Base-by-base conservation (phyloP, 2,888 invertebrate species). In the Eustalomyia histrio region DNA sequence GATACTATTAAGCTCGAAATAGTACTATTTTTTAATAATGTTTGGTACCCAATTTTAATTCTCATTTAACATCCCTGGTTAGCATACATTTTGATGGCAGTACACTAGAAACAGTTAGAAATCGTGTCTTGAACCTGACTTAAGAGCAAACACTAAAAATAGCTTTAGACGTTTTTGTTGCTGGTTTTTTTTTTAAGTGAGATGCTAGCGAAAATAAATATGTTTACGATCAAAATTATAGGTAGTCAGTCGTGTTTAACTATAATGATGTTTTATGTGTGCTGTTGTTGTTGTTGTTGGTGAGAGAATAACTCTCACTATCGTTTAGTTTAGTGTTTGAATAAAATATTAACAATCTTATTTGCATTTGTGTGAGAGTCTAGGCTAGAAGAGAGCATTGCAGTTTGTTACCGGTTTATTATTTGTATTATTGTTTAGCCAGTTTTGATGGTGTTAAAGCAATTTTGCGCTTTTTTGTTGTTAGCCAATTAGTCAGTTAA, bases 121-220 rank as follows among this genome's bases (percentile, higher is more conserved):
- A 88, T 87, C 89, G 87, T 87, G 88, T 85, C 87, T 88, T 87
- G 85, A 88, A 87, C 87, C 88, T 88, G 87, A 87, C 89, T 88
- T 89, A 88, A 89, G 88, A 85, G 84, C 86, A 65, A 53, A 65
- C 74, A 71, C 76, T 79, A 82, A 82, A 79, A 82, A 79, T 82
- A 76, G 65, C 73, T 76, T 79, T 78, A 73, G 64, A 71, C 58
- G 78, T 53, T 39, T 43, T 29, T 50, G 57, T 63, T 18, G 21
- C 18, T 10, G 53, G 58, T 10, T 75, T 17, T 18, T 21, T 39
- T 68, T 69, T 60, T 57, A 65, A 67, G 76, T 73, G 71, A 79
- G 79, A 80, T 71, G 76, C 72, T 47, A 63, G 47, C 47, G 50
- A 76, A 64, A 76, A 68, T 43, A 61, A 82, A 79, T 68, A 55